Conservation (phyloP, 2,888 invertebrate species). For the Vesta saturnalis region DNA sequence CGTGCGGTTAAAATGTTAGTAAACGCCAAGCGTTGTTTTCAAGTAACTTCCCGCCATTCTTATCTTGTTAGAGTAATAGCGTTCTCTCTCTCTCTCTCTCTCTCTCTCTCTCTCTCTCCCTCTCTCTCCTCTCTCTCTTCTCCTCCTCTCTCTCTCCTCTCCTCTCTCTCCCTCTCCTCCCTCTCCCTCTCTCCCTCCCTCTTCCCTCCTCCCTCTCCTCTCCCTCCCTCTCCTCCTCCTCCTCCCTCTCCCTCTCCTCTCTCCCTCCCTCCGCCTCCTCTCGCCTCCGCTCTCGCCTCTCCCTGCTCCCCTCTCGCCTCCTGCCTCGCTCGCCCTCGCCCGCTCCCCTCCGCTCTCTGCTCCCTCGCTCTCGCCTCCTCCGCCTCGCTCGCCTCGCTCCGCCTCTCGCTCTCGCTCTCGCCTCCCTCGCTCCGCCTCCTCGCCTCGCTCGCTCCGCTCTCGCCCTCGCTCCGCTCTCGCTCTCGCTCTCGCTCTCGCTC, state of each 20-base stretch:
- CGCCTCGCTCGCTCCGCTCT: too few species aligned
- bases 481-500: too few species aligned
- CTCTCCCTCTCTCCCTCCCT: not conserved
- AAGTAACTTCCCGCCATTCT: too few species aligned
- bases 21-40: too few species aligned
- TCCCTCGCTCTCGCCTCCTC: too few species aligned
- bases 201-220: not conserved
- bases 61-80: not conserved
- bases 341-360: too few species aligned
- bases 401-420: too few species aligned
- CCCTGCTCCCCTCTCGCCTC: not conserved
- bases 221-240: not conserved
- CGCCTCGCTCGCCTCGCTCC: too few species aligned
- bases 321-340: too few species aligned
- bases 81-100: not conserved
- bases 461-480: too few species aligned
- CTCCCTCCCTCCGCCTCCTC: not conserved
- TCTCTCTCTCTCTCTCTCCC: not conserved
- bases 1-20: too few species aligned
- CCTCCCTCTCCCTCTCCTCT: not conserved
- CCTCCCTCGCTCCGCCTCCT: too few species aligned
- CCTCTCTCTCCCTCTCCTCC: not conserved
- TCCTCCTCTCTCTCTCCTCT: not conserved
- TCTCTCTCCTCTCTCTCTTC: not conserved
- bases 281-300: not conserved